phyloP scores from a whole-genome alignment of 2,888 invertebrate genomes.

The Napeogenes inachia region DNA sequence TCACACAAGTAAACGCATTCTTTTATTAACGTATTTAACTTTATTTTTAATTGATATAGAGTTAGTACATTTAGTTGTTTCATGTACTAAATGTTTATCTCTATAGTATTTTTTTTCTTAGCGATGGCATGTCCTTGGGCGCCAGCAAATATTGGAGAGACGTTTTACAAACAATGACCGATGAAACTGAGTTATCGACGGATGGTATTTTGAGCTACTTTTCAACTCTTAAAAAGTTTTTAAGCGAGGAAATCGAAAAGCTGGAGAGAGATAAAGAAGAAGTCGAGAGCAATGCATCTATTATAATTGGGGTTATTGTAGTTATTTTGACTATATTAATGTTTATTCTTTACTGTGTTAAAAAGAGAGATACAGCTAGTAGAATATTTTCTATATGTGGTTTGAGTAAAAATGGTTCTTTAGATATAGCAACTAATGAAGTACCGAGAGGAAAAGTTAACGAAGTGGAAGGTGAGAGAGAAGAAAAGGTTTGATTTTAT shows the following conservation, averaged over 20 bases:
- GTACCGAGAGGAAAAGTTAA: slow-evolving; percentile 49
- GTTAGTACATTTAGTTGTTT: slow-evolving; percentile 1
- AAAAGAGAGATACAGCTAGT: slow-evolving; percentile 52
- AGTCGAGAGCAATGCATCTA: slow-evolving; percentile 61
- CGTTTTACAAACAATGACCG: slow-evolving; percentile 62
- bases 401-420: slow-evolving; percentile 65
- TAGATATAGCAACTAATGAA: slow-evolving; percentile 66
- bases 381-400: slow-evolving; percentile 59
- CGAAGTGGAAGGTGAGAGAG: slow-evolving; percentile 57
- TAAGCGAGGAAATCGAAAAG: slow-evolving; percentile 51
- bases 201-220: slow-evolving; percentile 64
- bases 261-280: slow-evolving; percentile 45
- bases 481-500: slow-evolving; percentile 56
- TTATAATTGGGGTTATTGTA: slow-evolving; percentile 60
- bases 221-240: slow-evolving; percentile 48
- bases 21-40: too few species aligned
- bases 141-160: slow-evolving; percentile 67
- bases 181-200: slow-evolving; percentile 63
- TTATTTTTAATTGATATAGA: too few species aligned
- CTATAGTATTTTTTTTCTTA: slow-evolving; percentile 35
- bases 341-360: slow-evolving; percentile 60
- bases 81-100: neutral
- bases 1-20: too few species aligned
- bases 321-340: slow-evolving; percentile 56
- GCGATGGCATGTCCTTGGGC: slow-evolving; percentile 66